Evolutionary conservation across 2,113 vertebrate species (phyloP), one percentile per base, ranked within the genome.

Genomic region (human (Homo sapiens)): DNA sequence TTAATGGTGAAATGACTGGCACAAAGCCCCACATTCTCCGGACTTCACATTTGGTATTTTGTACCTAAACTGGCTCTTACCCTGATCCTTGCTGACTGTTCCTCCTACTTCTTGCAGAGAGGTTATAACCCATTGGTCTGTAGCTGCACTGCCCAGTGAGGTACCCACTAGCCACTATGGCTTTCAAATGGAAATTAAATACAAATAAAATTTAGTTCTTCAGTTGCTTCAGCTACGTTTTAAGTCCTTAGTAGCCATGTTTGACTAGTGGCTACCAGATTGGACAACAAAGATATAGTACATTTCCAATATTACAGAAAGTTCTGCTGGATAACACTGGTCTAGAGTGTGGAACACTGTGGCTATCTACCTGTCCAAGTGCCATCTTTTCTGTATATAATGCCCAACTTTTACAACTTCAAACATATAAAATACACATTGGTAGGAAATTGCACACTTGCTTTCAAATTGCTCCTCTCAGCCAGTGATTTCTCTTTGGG

Each of bases 381-480:
- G 5, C 35, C 27, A 23, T 79, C 10, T 43, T 90, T 90, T 38
- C 57, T 52, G 12, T 76, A 35, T 10, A 20, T 61, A 86, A 52
- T 25, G 84, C 30, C 52, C 48, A 45, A 17, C 35, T 79, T 89
- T 80, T 59, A 92, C 35, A 59, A 80, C 0, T 32, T 52, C 48
- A 17, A 94, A 50, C 78, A 68, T 32, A 66, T 18, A n/a, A 96
- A 93, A 70, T 48, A 17, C 1, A 40, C 59, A 78, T 59, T 9
- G 14, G 73, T 72, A 96, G n/a, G 50, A 94, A 95, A 95, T 52
- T 12, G 27, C 23, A 25, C n/a, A 52, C n/a, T 84, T 66, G 38
- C 57, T 96, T 96, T 90, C 55, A 92, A 89, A 96, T n/a, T 27
- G 17, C 13, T 93, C 61, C 95, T 48, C 75, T 86, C n/a, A 80